Percentiles rank a stretch among this genome's conserved stretches.
Conservation (phyloP, 2,113 vertebrate genomes). For the Synchiropus splendidus region DNA sequence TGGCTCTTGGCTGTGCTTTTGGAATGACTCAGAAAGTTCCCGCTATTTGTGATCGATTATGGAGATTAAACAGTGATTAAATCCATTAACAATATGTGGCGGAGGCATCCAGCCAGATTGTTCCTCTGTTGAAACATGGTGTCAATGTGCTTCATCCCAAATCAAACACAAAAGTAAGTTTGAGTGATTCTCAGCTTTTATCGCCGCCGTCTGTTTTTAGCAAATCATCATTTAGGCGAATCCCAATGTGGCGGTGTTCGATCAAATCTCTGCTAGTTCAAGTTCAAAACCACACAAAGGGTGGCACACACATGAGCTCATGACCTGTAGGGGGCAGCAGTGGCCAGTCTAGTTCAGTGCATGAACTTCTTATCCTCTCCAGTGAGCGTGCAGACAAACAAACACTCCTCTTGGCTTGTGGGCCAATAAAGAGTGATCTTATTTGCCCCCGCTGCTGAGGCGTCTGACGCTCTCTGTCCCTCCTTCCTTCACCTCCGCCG, state of each 20-base stretch:
- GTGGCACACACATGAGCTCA: conserved; percentile 1
- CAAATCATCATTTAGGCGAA: conserved; percentile 11
- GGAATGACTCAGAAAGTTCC: too few relatives aligned
- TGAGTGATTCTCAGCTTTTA: conserved; percentile 7
- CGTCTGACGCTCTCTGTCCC: conserved; percentile 19
- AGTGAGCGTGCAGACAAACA: conserved; percentile 63
- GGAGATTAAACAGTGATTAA: too few relatives aligned
- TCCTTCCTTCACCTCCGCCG: conserved; percentile 25
- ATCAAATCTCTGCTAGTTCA: background rate
- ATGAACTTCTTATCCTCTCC: conserved; percentile 52
- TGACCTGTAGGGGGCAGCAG: conserved; percentile 67
- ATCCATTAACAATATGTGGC: too few relatives aligned
- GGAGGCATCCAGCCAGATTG: too few relatives aligned
- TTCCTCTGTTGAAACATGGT: too few relatives aligned
- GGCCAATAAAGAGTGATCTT: conserved; percentile 61
- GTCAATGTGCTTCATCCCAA: too few relatives aligned
- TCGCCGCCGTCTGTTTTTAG: background rate
- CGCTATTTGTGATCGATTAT: too few relatives aligned
- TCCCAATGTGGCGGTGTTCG: conserved; percentile 10
- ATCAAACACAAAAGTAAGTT: background rate
- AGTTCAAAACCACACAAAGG: conserved; percentile 2
- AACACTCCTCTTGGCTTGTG: conserved; percentile 57
- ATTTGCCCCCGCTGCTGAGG: conserved; percentile 39
- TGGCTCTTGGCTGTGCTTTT: too few relatives aligned
- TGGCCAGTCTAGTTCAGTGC: conserved; percentile 44